Evolutionary conservation across 1,140 invertebrate genomes (phyloP).

Genomic region (Lordiphosa mommai): DNA sequence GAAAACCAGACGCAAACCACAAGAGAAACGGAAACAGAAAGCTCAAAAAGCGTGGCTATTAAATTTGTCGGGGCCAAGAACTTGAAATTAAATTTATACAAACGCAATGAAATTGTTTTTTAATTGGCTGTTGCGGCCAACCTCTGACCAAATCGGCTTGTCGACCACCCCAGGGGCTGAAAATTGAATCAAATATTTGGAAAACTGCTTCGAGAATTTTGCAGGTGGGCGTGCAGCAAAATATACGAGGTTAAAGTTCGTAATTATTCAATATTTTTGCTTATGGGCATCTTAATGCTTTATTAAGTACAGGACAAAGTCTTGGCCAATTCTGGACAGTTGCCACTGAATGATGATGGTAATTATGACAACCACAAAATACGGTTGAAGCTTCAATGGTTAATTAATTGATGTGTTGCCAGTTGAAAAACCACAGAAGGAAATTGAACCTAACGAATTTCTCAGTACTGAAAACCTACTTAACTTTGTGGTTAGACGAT

Average conservation of each 20-base stretch:
- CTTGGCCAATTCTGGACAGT: conserved; percentile 11
- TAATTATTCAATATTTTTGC: conserved; percentile 49
- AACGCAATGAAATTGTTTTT: conserved; percentile 57
- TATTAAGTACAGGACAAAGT: conserved; percentile 16
- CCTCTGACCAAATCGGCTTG: conserved; percentile 9
- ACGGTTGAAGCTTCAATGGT: conserved; percentile 17
- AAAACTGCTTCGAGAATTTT: conserved; percentile 7
- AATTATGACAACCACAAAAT: conserved; percentile 53
- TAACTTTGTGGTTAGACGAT: conserved; percentile 6
- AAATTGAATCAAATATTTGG: conserved; percentile 62
- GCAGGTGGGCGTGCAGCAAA: conserved; percentile 1
- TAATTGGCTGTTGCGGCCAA: conserved; percentile 44
- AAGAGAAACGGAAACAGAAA: neutral
- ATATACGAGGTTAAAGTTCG: conserved; percentile 29
- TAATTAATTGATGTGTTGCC: conserved; percentile 62
- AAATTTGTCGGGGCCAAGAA: conserved; percentile 33
- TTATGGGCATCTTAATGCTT: conserved; percentile 31
- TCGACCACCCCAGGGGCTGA: conserved; percentile 7
- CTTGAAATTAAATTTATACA: conserved; percentile 58
- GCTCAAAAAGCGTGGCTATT: conserved; percentile 29
- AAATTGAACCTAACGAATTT: neutral
- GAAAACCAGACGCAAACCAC: conserved; percentile 24
- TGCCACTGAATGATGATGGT: conserved; percentile 32
- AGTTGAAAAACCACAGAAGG: conserved; percentile 27
- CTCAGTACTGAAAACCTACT: neutral